phyloP scores from a whole-genome alignment of 1,140 invertebrate genomes.

The Drosophila chauvacae region DNA sequence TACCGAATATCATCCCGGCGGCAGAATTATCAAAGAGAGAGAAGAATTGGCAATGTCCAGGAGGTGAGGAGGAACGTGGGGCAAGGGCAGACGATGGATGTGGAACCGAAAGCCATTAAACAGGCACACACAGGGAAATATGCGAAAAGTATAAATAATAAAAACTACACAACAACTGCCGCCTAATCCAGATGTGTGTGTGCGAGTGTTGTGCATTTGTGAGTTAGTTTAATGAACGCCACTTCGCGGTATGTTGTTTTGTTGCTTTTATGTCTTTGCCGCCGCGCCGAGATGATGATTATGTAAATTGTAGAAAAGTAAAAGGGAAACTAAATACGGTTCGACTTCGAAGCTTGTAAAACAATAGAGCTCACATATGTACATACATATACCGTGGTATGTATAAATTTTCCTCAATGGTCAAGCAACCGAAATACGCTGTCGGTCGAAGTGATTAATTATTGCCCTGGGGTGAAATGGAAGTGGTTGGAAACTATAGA shows the following conservation, averaged over 20 bases:
- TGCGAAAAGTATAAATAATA: slow-evolving; percentile 60
- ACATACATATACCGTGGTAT: background rate
- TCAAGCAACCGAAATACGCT: slow-evolving; percentile 51
- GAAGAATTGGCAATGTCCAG: slow-evolving; percentile 30
- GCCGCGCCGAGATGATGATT: slow-evolving; percentile 64
- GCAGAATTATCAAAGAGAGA: slow-evolving; percentile 65
- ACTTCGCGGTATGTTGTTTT: slow-evolving; percentile 41
- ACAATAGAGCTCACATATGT: slow-evolving; percentile 13
- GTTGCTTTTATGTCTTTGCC: slow-evolving; percentile 60
- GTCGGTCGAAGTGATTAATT: slow-evolving; percentile 65
- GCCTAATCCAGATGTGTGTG: slow-evolving; percentile 1
- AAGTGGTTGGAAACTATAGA: slow-evolving; percentile 57
- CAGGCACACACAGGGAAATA: slow-evolving; percentile 36
- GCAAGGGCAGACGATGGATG: slow-evolving; percentile 9
- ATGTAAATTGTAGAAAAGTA: slow-evolving; percentile 79
- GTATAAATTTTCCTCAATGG: slow-evolving; percentile 36
- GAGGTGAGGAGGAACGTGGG: background rate
- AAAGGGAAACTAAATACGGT: slow-evolving; percentile 78
- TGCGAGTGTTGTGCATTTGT: slow-evolving; percentile 24
- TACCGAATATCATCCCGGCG: slow-evolving; percentile 54
- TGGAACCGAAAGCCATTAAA: slow-evolving; percentile 49
- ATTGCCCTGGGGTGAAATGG: slow-evolving; percentile 54
- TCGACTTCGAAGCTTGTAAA: slow-evolving; percentile 29
- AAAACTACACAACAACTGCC: slow-evolving; percentile 46
- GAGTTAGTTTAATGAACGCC: slow-evolving; percentile 68